A percentile compares a stretch with the other conserved stretches of the same genome.
These are phyloP conservation scores for Sesamia nonagrioides DNA, from an alignment of 1,140 invertebrate genomes.

Conservation along the genomic window DNA sequence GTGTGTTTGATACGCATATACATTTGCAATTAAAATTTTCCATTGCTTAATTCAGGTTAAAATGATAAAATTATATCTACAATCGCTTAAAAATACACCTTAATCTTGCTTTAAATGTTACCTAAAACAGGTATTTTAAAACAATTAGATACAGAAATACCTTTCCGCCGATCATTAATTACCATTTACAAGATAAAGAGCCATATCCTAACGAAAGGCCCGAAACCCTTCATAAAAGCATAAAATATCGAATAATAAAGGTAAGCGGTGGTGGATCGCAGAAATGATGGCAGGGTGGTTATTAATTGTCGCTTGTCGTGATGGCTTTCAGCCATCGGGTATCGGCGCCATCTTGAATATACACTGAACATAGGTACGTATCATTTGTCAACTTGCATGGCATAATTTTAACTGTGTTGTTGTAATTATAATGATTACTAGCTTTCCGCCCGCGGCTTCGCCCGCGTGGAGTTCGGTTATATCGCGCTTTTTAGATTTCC, in stretches of 20 bases:
- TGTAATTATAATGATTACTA: too few relatives aligned
- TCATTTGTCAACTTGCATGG: conserved; percentile 36
- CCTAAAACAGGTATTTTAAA: too few relatives aligned
- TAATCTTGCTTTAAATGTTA: too few relatives aligned
- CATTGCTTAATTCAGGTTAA: too few relatives aligned
- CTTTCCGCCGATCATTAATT: conserved; percentile 4
- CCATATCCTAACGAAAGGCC: not conserved
- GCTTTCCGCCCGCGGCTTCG: too few relatives aligned
- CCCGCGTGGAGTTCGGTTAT: too few relatives aligned
- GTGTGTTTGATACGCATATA: too few relatives aligned
- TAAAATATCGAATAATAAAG: conserved; percentile 34
- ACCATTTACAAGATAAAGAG: conserved; percentile 16
- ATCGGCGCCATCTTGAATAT: conserved; percentile 10
- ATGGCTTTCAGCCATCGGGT: not conserved
- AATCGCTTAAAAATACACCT: too few relatives aligned
- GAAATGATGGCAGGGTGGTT: not conserved
- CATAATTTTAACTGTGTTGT: not conserved
- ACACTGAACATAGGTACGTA: conserved; percentile 21
- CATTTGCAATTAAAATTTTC: too few relatives aligned
- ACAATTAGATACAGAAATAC: not conserved
- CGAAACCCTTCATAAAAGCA: conserved; percentile 21
- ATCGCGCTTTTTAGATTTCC: too few relatives aligned
- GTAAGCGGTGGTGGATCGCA: conserved; percentile 11
- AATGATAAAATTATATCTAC: too few relatives aligned
- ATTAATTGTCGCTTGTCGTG: conserved; percentile 37